Evolutionary conservation across 2,113 vertebrate species (phyloP).

Genomic region (Petaurus breviceps): DNA sequence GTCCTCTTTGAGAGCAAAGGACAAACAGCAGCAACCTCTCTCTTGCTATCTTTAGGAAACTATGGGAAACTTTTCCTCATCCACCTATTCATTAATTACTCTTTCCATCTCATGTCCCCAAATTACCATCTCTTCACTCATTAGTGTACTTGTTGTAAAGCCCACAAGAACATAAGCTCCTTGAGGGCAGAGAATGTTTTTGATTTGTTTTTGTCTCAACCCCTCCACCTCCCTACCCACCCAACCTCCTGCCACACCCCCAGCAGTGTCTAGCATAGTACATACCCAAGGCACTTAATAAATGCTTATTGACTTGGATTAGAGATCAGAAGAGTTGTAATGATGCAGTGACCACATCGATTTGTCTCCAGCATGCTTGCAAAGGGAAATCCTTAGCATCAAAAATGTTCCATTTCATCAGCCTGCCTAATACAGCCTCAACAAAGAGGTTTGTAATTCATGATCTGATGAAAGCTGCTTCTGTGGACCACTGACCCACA

Average conservation of each 20-base stretch:
- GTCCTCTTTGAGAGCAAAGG: too few relatives aligned
- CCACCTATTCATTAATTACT: neutral
- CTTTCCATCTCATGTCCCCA: neutral
- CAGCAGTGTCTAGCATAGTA: neutral
- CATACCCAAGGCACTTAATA: neutral
- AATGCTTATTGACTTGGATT: neutral
- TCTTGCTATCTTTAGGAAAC: neutral
- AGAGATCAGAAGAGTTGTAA: neutral
- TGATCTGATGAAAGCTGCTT: conserved; percentile 47
- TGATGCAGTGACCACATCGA: neutral
- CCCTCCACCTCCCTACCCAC: too few relatives aligned
- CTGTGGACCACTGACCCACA: conserved; percentile 55
- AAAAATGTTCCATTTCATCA: conserved; percentile 34
- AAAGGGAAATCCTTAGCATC: neutral
- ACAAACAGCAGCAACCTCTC: neutral
- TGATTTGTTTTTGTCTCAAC: neutral
- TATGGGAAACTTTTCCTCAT: neutral
- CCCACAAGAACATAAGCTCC: neutral
- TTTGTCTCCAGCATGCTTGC: neutral
- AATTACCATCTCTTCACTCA: neutral
- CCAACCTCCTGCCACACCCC: too few relatives aligned
- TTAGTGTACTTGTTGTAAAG: neutral
- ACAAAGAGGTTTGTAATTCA: conserved; percentile 40
- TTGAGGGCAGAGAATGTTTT: neutral
- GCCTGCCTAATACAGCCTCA: conserved; percentile 37